A percentile compares a stretch with the other conserved stretches of the same genome.
Conservation (phyloP, 2,113 vertebrate species). For the Amazona guildingii region DNA sequence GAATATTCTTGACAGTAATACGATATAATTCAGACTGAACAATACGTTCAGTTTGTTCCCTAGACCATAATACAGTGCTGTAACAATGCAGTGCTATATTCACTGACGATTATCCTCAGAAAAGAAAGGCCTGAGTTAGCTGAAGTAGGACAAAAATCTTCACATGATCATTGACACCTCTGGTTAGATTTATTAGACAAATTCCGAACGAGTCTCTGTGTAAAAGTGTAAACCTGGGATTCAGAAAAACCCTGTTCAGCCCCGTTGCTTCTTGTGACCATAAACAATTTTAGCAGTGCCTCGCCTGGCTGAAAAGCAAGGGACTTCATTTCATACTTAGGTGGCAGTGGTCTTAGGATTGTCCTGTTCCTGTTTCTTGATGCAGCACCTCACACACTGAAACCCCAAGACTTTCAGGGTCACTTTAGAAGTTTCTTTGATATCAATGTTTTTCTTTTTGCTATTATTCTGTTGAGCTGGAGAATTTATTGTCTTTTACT, state of each 20-base stretch:
- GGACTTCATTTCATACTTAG: background rate
- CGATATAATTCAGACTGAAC: constrained; percentile 37
- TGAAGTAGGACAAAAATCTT: background rate
- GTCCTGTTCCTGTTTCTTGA: background rate
- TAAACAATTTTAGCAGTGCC: background rate
- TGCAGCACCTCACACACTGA: background rate
- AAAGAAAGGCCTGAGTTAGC: background rate
- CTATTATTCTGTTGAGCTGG: background rate
- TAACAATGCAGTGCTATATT: constrained; percentile 1
- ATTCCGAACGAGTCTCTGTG: background rate
- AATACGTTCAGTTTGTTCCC: constrained; percentile 16
- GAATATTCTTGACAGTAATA: constrained; percentile 54
- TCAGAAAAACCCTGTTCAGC: background rate
- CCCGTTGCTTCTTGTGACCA: background rate
- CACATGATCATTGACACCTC: background rate
- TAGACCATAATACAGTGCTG: background rate
- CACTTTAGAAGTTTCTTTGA: background rate
- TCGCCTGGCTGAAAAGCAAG: background rate
- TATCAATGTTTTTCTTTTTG: background rate
- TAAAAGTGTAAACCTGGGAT: background rate
- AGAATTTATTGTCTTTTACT: background rate
- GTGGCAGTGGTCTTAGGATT: background rate
- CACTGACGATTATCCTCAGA: background rate
- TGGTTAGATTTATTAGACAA: background rate
- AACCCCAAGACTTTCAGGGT: background rate